phyloP scores from a whole-genome alignment of 2,888 invertebrate genomes.

The Morpho deidamia region DNA sequence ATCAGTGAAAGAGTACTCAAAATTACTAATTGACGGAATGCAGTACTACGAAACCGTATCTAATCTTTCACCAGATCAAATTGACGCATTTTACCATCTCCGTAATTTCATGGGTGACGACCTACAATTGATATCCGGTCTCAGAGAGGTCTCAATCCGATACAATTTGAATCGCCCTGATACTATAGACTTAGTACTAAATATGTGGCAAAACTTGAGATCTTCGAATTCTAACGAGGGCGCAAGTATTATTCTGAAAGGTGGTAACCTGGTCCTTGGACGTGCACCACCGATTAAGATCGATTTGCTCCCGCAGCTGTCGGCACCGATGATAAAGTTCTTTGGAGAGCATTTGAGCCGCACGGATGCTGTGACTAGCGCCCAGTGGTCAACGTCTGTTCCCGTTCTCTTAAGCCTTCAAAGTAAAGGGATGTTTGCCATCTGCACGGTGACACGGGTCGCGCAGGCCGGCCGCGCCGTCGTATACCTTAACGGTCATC shows the following conservation, averaged over 20 bases:
- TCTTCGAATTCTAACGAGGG: constrained; percentile 18
- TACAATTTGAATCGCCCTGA: constrained; percentile 25
- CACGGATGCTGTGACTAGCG: constrained; percentile 22
- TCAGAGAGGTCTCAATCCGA: constrained; percentile 18
- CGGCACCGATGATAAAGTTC: constrained; percentile 26
- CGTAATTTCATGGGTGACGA: constrained; percentile 25
- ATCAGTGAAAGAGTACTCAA: constrained; percentile 23
- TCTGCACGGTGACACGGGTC: constrained; percentile 25
- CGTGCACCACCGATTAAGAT: constrained; percentile 30
- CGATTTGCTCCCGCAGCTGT: constrained; percentile 23
- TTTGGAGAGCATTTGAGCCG: constrained; percentile 29
- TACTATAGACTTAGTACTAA: constrained; percentile 26
- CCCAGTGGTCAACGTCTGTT: constrained; percentile 24
- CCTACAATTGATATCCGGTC: constrained; percentile 24
- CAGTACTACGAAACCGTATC: constrained; percentile 27
- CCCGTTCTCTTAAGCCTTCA: constrained; percentile 28
- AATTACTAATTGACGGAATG: constrained; percentile 26
- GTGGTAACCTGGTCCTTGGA: constrained; percentile 28
- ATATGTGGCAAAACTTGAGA: constrained; percentile 23
- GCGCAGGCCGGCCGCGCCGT: constrained; percentile 26
- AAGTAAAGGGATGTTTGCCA: constrained; percentile 27
- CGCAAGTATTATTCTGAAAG: constrained; percentile 18
- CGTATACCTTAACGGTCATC: constrained; percentile 28
- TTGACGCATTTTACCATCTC: constrained; percentile 25
- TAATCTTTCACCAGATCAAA: constrained; percentile 25